A percentile compares a stretch with the other conserved stretches of the same genome.
Evolutionary conservation across 2,888 invertebrate genomes (phyloP).

Genomic region (Apamea sordens): DNA sequence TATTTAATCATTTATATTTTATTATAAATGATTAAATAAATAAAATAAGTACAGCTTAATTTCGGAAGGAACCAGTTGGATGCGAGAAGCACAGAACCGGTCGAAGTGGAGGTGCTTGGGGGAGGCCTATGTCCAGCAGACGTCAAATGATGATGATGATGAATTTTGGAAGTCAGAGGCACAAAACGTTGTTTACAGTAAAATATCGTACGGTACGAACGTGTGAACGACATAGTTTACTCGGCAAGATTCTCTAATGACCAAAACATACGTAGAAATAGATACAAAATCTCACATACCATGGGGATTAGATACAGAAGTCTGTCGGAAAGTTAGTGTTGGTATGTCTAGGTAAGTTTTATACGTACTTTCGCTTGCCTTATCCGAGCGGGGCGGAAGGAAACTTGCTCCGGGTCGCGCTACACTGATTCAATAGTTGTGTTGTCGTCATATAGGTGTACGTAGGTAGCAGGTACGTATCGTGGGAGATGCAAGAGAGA

Average conservation of each 20-base stretch:
- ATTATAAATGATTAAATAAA: too few relatives aligned
- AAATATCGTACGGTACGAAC: neutral
- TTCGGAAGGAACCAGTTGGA: neutral
- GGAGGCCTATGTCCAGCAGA: too few relatives aligned
- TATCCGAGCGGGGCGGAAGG: slow-evolving; percentile 60
- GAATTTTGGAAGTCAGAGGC: neutral
- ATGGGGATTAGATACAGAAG: slow-evolving; percentile 54
- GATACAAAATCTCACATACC: slow-evolving; percentile 32
- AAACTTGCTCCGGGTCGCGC: slow-evolving; percentile 54
- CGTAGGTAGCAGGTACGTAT: neutral
- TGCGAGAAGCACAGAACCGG: too few relatives aligned
- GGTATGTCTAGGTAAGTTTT: slow-evolving; percentile 59
- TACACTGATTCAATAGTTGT: slow-evolving; percentile 54
- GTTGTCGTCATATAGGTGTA: slow-evolving; percentile 31
- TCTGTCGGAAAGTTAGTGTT: slow-evolving; percentile 57
- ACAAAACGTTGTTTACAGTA: neutral
- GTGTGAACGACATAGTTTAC: neutral
- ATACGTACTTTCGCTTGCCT: slow-evolving; percentile 56
- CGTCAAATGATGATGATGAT: too few relatives aligned
- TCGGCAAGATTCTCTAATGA: slow-evolving; percentile 6
- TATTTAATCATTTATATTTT: too few relatives aligned
- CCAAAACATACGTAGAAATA: slow-evolving; percentile 37
- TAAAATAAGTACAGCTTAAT: neutral
- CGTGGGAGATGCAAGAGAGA: neutral
- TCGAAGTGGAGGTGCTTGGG: too few relatives aligned